These are phyloP conservation scores for Gulo gulo DNA, from an alignment of 2,113 vertebrate species.

Conservation along the genomic window DNA sequence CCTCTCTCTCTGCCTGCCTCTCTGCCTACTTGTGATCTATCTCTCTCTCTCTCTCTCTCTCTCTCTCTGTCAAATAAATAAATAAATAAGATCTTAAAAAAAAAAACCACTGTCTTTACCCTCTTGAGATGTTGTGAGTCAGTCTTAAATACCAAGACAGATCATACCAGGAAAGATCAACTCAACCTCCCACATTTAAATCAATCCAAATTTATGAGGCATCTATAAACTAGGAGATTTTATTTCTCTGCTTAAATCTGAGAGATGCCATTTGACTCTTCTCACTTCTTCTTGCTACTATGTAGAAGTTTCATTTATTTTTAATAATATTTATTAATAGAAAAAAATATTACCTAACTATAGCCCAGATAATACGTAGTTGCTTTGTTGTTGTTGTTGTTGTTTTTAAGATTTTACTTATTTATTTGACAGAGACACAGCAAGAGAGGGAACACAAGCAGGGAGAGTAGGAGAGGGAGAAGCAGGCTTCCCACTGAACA, in stretches of 20 bases:
- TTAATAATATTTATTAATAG: slow-evolving; percentile 1
- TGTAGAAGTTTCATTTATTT: slow-evolving; percentile 26
- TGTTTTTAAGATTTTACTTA: too few species aligned
- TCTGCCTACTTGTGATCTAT: too few species aligned
- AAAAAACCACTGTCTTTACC: not conserved
- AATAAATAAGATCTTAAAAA: too few species aligned
- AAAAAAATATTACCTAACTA: not conserved
- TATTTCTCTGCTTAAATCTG: not conserved
- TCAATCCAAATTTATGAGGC: not conserved
- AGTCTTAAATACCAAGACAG: not conserved
- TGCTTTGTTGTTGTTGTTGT: not conserved
- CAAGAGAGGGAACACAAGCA: too few species aligned
- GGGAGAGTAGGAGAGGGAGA: too few species aligned
- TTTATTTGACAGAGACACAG: too few species aligned
- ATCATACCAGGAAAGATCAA: not conserved
- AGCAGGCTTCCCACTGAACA: too few species aligned
- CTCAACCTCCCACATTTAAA: not conserved
- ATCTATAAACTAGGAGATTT: not conserved
- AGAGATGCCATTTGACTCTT: not conserved
- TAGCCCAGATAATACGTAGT: not conserved
- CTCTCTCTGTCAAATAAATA: too few species aligned
- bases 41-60: too few species aligned
- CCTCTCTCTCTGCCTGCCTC: too few species aligned
- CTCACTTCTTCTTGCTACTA: not conserved
- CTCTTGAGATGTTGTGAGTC: not conserved